Conservation (phyloP, 2,888 invertebrate species). For the Hemithea aestivaria region DNA sequence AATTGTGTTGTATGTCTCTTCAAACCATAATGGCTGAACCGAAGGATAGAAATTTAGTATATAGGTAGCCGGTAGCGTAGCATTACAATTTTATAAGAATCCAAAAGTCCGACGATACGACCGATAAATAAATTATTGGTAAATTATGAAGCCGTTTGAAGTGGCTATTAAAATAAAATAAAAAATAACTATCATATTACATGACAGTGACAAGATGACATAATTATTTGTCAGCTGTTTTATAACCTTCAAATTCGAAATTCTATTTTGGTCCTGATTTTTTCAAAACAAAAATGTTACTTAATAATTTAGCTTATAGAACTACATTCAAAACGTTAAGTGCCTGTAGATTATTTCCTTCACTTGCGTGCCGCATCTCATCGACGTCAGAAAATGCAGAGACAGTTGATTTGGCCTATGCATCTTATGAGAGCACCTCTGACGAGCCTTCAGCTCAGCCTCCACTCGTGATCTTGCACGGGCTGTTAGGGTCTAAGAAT, state of each 20-base stretch:
- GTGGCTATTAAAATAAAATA: no score
- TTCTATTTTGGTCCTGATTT: constrained; percentile 7
- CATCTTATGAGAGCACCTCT: constrained; percentile 80
- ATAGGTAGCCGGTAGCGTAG: no score
- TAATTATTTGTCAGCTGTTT: no score
- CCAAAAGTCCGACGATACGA: no score
- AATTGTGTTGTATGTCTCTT: no score
- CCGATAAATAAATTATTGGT: no score
- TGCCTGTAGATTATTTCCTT: constrained; percentile 32
- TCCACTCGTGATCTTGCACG: constrained; percentile 93
- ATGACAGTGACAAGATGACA: no score
- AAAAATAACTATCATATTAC: no score
- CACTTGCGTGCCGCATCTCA: constrained; percentile 32
- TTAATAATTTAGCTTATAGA: constrained; percentile 38
- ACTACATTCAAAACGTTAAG: constrained; percentile 31
- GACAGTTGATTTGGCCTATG: constrained; percentile 83
- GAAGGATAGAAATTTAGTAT: no score
- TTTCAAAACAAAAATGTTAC: constrained; percentile 45
- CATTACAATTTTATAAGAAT: no score
- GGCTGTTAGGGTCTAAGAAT: constrained; percentile 93
- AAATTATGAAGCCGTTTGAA: no score
- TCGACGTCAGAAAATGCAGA: constrained; percentile 54
- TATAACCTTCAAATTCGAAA: constrained; percentile 20
- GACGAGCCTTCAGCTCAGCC: constrained; percentile 47
- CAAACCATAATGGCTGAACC: no score